A percentile compares a stretch with the other conserved stretches of the same genome.
Conservation (phyloP, 1,140 invertebrate species). For the Phocides pigmalion region DNA sequence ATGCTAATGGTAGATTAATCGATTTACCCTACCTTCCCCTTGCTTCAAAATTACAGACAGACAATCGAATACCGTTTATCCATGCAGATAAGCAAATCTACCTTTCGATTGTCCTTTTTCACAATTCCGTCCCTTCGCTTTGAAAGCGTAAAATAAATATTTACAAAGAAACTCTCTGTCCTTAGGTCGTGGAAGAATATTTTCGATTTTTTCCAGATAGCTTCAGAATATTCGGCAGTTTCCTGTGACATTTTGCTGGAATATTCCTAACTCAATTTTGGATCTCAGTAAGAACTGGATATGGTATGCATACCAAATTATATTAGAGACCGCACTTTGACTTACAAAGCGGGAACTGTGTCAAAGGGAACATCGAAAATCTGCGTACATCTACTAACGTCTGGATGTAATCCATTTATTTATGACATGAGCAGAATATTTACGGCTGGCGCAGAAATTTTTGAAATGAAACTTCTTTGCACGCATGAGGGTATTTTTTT, state of each 20-base stretch:
- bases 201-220: background rate
- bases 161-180: background rate
- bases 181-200: background rate
- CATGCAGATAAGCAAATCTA: background rate
- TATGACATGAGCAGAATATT: background rate
- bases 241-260: background rate
- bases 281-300: background rate
- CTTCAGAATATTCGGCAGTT: background rate
- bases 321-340: background rate
- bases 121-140: background rate
- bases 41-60: no score
- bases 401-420: background rate
- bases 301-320: background rate
- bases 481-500: no score
- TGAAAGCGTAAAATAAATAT: background rate
- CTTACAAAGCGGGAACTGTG: background rate
- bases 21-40: background rate
- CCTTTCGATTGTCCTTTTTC: background rate
- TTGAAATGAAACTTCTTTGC: no score
- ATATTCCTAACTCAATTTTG: slow-evolving; percentile 6
- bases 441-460: no score
- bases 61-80: no score
- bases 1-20: no score
- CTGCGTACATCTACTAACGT: background rate
- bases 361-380: background rate